Percentiles rank a stretch among this genome's conserved stretches.
phyloP scores from a whole-genome alignment of 1,140 invertebrate genomes.

The Chironomus tepperi region DNA sequence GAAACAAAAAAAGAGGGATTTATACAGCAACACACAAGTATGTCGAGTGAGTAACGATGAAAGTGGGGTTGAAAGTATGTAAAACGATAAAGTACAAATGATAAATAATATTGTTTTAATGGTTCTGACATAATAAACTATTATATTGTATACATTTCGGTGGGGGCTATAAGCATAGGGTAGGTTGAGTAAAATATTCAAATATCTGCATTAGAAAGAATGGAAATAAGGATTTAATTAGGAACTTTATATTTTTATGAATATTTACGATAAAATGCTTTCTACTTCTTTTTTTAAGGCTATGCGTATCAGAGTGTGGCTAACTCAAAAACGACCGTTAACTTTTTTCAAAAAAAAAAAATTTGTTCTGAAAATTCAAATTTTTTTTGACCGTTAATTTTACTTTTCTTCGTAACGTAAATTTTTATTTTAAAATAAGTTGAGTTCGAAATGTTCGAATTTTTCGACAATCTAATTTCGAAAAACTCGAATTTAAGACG shows the following conservation, averaged over 20 bases:
- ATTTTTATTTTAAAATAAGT: too few relatives aligned
- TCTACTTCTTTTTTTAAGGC: too few relatives aligned
- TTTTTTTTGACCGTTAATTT: too few relatives aligned
- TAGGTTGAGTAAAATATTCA: background rate
- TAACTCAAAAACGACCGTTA: too few relatives aligned
- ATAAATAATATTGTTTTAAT: slow-evolving; percentile 24
- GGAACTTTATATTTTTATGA: background rate
- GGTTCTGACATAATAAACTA: slow-evolving; percentile 23
- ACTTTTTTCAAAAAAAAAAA: too few relatives aligned
- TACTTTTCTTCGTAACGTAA: too few relatives aligned
- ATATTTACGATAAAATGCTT: too few relatives aligned
- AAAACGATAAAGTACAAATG: slow-evolving; percentile 23
- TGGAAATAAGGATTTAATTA: slow-evolving; percentile 14
- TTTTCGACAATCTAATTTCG: too few relatives aligned
- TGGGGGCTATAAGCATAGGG: background rate
- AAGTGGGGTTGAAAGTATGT: background rate
- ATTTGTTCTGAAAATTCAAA: too few relatives aligned
- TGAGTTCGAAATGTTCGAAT: too few relatives aligned
- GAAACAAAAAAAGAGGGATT: background rate
- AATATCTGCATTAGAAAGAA: slow-evolving; percentile 4
- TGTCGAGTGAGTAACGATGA: background rate
- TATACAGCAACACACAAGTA: background rate
- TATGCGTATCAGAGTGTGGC: background rate
- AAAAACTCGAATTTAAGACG: too few relatives aligned
- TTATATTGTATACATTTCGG: background rate